These are phyloP conservation scores for Lissonota sp. DNA, from an alignment of 2,888 invertebrate species.

Conservation along the genomic window DNA sequence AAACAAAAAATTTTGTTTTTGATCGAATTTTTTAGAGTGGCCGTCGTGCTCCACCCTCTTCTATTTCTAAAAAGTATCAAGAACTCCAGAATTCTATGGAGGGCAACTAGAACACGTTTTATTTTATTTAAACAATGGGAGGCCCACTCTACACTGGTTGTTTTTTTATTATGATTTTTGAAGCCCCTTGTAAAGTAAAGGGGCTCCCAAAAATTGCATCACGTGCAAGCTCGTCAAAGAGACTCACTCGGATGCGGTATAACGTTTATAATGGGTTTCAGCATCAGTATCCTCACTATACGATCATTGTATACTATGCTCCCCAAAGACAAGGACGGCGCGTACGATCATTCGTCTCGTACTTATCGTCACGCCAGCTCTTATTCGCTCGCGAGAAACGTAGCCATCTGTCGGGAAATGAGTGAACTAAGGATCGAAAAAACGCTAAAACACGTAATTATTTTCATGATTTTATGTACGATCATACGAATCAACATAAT, in stretches of 20 bases:
- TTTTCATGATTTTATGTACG: neutral
- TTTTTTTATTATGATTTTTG: neutral
- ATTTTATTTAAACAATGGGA: too few species aligned
- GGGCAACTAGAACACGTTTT: too few species aligned
- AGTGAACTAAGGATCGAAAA: neutral
- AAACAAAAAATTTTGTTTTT: too few species aligned
- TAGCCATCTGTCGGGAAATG: constrained; percentile 70
- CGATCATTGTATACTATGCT: constrained; percentile 95
- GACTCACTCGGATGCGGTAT: constrained; percentile 86
- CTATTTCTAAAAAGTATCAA: too few species aligned
- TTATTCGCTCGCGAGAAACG: constrained; percentile 66
- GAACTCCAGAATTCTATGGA: too few species aligned
- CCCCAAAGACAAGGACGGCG: constrained; percentile 92
- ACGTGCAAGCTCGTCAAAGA: constrained; percentile 82
- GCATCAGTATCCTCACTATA: constrained; percentile 94
- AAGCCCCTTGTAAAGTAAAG: constrained; percentile 87
- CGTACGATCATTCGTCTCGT: neutral
- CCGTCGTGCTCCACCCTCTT: too few species aligned
- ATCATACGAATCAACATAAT: too few species aligned
- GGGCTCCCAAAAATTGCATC: constrained; percentile 93
- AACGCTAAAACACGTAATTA: neutral
- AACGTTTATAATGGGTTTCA: constrained; percentile 87
- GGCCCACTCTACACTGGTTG: too few species aligned
- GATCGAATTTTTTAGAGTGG: too few species aligned
- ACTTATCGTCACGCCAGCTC: constrained; percentile 44